phyloP scores from a whole-genome alignment of 2,113 vertebrate genomes.

The Addax nasomaculatus region DNA sequence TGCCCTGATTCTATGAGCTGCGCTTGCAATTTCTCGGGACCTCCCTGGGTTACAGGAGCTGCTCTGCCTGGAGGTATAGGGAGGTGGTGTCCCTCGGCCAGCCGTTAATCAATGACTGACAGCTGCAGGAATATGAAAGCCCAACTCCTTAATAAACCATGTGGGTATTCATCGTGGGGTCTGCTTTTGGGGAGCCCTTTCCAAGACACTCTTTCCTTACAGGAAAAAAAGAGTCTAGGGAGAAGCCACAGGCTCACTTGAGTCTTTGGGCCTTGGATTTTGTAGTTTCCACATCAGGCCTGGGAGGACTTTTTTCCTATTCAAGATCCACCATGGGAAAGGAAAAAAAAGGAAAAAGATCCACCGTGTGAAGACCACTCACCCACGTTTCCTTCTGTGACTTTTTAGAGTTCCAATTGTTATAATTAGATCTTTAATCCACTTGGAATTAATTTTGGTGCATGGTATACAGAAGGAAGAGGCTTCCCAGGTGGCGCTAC shows the following conservation, averaged over 20 bases:
- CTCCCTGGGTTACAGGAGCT: background rate
- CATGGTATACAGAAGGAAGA: constrained; percentile 10
- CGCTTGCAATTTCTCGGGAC: background rate
- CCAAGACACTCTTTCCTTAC: background rate
- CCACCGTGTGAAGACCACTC: background rate
- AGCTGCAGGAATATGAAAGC: accelerated
- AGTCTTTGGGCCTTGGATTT: background rate
- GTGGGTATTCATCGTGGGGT: accelerated
- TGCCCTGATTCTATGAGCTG: background rate
- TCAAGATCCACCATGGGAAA: background rate
- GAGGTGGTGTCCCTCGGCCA: too few relatives aligned
- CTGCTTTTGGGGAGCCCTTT: background rate
- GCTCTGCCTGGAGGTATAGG: too few relatives aligned
- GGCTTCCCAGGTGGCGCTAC: background rate
- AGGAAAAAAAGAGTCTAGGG: background rate
- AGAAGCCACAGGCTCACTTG: background rate
- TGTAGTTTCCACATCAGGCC: background rate
- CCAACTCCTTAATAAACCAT: background rate
- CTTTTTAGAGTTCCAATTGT: constrained; percentile 24
- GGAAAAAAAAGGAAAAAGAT: background rate
- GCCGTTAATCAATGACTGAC: background rate
- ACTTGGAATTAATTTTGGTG: constrained; percentile 42
- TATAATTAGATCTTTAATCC: constrained; percentile 42
- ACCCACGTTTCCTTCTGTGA: background rate
- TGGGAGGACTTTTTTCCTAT: background rate